These are phyloP conservation scores for Pantherophis alleghaniensis DNA, from an alignment of 2,797 vertebrate genomes.

Conservation along the genomic window DNA sequence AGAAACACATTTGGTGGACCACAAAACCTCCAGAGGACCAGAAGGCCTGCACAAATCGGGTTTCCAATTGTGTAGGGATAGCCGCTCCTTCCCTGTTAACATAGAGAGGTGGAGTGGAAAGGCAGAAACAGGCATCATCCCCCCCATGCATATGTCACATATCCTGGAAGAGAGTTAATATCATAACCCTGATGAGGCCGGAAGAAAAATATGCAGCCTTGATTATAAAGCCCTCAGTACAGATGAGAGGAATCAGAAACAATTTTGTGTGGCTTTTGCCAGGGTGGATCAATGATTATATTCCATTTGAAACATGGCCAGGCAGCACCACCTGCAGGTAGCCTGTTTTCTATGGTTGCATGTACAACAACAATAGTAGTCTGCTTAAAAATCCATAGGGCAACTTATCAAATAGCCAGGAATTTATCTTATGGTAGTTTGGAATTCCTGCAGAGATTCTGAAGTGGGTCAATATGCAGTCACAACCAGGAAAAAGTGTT, in stretches of 20 bases:
- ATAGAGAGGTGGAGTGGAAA: neutral
- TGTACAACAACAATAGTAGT: neutral
- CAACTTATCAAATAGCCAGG: neutral
- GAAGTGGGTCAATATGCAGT: neutral
- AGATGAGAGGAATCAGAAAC: neutral
- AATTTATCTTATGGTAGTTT: neutral
- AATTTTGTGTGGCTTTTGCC: neutral
- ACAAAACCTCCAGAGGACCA: neutral
- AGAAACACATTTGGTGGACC: neutral
- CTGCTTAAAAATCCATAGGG: neutral
- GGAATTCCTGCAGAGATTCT: neutral
- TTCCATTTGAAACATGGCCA: neutral
- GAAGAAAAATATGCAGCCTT: neutral
- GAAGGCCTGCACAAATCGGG: neutral
- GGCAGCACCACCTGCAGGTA: constrained; percentile 21
- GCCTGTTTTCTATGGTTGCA: neutral
- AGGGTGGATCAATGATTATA: neutral
- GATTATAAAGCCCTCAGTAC: neutral
- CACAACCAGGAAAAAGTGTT: neutral
- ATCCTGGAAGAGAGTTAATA: neutral
- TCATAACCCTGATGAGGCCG: neutral
- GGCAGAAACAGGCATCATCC: neutral
- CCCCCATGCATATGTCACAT: neutral
- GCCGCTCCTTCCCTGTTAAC: neutral
- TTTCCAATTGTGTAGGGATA: neutral